A percentile compares a stretch with the other conserved stretches of the same genome.
phyloP scores from a whole-genome alignment of 2,797 vertebrate genomes.

The Manis javanica region DNA sequence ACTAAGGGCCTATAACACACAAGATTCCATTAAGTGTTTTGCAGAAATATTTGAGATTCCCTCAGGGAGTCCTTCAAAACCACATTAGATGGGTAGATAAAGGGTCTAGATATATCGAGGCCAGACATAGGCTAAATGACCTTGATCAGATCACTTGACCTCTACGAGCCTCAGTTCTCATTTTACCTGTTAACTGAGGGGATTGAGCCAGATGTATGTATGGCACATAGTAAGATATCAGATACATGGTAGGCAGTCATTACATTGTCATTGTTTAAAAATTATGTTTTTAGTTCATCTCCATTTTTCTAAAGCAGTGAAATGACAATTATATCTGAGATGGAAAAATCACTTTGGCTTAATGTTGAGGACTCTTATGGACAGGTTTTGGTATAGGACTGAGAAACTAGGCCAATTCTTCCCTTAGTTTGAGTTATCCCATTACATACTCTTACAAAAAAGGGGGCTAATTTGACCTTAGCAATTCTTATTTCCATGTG shows the following conservation, averaged over 20 bases:
- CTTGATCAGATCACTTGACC: background rate
- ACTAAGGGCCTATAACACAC: slow-evolving; percentile 6
- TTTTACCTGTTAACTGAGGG: background rate
- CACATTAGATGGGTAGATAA: background rate
- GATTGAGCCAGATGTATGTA: background rate
- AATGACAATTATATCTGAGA: background rate
- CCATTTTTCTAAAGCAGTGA: background rate
- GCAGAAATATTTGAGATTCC: background rate
- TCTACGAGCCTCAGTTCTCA: background rate
- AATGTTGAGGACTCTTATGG: background rate
- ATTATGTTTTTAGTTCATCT: background rate
- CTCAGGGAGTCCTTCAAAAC: background rate
- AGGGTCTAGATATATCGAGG: background rate
- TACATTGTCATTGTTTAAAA: background rate
- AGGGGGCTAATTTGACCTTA: background rate
- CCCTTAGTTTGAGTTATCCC: background rate
- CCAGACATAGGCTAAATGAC: background rate
- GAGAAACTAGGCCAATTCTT: background rate
- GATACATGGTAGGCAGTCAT: background rate
- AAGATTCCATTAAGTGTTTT: background rate
- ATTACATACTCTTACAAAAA: background rate
- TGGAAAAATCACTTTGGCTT: background rate
- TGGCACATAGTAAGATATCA: background rate
- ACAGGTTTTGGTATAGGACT: background rate
- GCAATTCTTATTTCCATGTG: background rate